These are phyloP conservation scores for Epinotia bilunana DNA, from an alignment of 2,888 invertebrate species.

Conservation along the genomic window DNA sequence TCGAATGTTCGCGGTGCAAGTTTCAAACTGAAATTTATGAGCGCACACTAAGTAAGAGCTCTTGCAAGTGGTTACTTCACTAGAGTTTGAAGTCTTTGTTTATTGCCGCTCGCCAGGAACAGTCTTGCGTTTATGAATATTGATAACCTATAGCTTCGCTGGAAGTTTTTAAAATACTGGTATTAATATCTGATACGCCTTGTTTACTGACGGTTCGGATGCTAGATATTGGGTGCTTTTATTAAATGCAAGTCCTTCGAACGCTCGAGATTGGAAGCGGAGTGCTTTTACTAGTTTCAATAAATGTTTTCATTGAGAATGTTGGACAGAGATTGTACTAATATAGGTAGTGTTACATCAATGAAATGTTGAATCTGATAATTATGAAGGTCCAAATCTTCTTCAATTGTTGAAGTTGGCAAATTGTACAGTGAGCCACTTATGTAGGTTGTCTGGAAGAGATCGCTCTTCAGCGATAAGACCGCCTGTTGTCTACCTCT, in stretches of 20 bases:
- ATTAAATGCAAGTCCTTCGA: slow-evolving; percentile 7
- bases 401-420: too few species aligned
- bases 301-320: background rate
- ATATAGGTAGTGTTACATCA: too few species aligned
- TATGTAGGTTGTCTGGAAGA: too few species aligned
- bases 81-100: slow-evolving; percentile 73
- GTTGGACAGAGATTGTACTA: too few species aligned
- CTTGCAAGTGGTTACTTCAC: slow-evolving; percentile 70
- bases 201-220: slow-evolving; percentile 53
- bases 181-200: slow-evolving; percentile 64
- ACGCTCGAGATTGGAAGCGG: background rate
- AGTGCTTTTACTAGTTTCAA: background rate
- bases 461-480: too few species aligned
- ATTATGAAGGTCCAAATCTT: too few species aligned
- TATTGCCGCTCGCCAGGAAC: slow-evolving; percentile 76
- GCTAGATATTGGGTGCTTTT: slow-evolving; percentile 8
- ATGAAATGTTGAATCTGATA: too few species aligned
- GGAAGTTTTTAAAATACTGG: slow-evolving; percentile 72
- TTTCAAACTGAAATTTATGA: slow-evolving; percentile 83
- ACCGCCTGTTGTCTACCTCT: too few species aligned
- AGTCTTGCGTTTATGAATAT: slow-evolving; percentile 79
- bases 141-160: slow-evolving; percentile 74
- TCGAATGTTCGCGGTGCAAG: slow-evolving; percentile 80
- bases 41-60: slow-evolving; percentile 72
- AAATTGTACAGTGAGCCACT: too few species aligned